Evolutionary conservation across 2,888 invertebrate genomes (phyloP).

Genomic region (Chalcosyrphus nemorum): DNA sequence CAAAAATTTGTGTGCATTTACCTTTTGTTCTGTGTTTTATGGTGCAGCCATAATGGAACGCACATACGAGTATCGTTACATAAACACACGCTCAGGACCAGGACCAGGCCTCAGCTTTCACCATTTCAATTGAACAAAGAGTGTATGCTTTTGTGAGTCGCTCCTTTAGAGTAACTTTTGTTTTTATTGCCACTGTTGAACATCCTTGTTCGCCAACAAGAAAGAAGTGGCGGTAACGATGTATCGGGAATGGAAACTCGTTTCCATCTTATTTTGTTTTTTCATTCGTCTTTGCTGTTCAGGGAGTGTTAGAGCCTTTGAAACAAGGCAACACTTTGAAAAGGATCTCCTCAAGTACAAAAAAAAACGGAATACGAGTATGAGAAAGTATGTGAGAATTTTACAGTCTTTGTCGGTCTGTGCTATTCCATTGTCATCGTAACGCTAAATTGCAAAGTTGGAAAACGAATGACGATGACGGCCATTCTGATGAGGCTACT

Average conservation of each 20-base stretch:
- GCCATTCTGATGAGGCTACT: conserved; percentile 50
- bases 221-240: conserved; percentile 8
- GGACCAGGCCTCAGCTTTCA: background rate
- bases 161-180: conserved; percentile 12
- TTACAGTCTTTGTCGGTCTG: background rate
- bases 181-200: conserved; percentile 29
- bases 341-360: conserved; percentile 2
- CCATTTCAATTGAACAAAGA: conserved; percentile 32
- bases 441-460: conserved; percentile 43
- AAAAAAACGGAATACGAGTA: background rate
- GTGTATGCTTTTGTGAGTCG: conserved; percentile 8
- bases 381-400: background rate
- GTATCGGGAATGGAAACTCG: conserved; percentile 34
- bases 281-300: background rate
- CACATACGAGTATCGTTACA: conserved; percentile 16
- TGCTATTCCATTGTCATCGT: conserved; percentile 28
- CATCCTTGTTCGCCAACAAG: conserved; percentile 10
- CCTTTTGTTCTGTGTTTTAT: conserved; percentile 26
- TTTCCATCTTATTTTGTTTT: conserved; percentile 9
- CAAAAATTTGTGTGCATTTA: conserved; percentile 34
- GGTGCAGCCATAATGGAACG: conserved; percentile 34
- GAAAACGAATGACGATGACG: conserved; percentile 45
- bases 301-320: background rate
- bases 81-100: conserved; percentile 20
- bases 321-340: background rate